These are phyloP conservation scores for Phyto melanocephala DNA, from an alignment of 2,888 invertebrate species.

Conservation along the genomic window DNA sequence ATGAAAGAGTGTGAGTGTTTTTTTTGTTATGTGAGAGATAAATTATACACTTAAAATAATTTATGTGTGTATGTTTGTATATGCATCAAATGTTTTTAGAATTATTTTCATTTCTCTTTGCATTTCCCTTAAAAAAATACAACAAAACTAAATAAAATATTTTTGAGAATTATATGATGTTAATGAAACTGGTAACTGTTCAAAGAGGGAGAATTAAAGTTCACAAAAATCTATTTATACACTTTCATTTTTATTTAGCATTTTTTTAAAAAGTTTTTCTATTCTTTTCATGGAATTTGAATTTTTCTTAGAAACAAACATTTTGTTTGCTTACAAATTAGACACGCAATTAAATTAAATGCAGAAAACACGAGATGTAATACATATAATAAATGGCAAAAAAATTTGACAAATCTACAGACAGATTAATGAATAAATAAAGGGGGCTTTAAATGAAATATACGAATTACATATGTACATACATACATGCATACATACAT, in stretches of 20 bases:
- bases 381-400: not conserved
- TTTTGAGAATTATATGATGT: conserved; percentile 11
- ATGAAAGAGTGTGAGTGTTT: not conserved
- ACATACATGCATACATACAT: not conserved
- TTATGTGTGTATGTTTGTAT: too few species aligned
- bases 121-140: not conserved
- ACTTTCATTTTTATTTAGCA: not conserved
- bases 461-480: not conserved
- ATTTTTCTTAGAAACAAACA: not conserved
- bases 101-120: not conserved
- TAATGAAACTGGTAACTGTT: not conserved
- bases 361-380: not conserved
- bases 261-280: not conserved
- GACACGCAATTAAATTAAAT: not conserved
- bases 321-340: not conserved
- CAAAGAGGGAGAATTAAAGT: not conserved
- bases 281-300: not conserved
- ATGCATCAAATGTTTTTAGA: conserved; percentile 19
- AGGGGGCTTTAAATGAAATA: too few species aligned
- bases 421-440: not conserved
- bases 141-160: not conserved
- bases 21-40: not conserved
- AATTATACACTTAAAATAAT: conserved; percentile 47
- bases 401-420: not conserved
- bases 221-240: too few species aligned